Evolutionary conservation across 2,797 vertebrate species (phyloP), one percentile per base, ranked within the genome.

Genomic region (Acipenser oxyrinchus): DNA sequence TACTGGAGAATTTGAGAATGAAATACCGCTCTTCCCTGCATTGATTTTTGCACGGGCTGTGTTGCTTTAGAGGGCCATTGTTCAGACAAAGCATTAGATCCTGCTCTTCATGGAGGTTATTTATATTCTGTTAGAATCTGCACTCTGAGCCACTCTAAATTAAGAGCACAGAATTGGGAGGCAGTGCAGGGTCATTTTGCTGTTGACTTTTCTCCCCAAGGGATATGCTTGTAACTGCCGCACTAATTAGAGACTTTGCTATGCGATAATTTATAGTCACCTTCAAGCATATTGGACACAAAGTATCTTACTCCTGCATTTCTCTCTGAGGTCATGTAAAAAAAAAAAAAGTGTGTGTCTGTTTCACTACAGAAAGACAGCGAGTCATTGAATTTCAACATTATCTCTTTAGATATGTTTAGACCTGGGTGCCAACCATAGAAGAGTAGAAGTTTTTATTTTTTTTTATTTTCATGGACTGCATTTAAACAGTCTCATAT

Each of bases 181-280:
- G 68, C 77, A 60, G 65, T 69, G 66, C 65, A 74, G 77, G 84
- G 81, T 85, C 82, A 83, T 83, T 79, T 77, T 69, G 76, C 78
- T 82, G 78, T 81, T 84, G 79, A 84, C 81, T 82, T 72, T 8
- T 71, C 73, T 81, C 78, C 76, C 81, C 75, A 79, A 55, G 75
- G 71, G 79, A 84, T 79, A 69, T 7, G 71, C 72, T 60, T 76
- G 82, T 86, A 85, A 87, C 85, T 84, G 79, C 81, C 79, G 63
- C 77, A 77, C 74, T 86, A 84, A 86, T 87, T 85, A 82, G 83
- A 83, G 77, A 79, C 72, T 79, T 83, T 78, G 76, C 79, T 74
- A 70, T 75, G 74, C 72, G 15, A 74, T 84, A 82, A 83, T 84
- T 86, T 74, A 83, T 78, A 81, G 79, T 86, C 83, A 82, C 81